A percentile compares a stretch with the other conserved stretches of the same genome.
phyloP scores from a whole-genome alignment of 2,113 vertebrate genomes.

The Ceratotherium simum region DNA sequence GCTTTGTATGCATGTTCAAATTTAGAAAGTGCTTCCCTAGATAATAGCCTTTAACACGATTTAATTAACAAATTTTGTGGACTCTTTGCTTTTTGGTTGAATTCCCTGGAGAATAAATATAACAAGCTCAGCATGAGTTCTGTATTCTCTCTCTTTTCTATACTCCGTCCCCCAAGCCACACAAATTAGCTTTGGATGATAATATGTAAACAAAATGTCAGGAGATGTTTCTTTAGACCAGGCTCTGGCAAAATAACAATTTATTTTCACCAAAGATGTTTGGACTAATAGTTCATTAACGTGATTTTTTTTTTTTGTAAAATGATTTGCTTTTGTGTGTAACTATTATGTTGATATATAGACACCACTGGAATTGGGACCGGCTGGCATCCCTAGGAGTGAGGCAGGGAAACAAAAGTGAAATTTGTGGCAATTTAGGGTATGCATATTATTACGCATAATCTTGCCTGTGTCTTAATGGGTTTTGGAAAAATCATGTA shows the following conservation, averaged over 20 bases:
- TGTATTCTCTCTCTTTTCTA: background rate
- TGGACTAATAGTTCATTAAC: background rate
- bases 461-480: background rate
- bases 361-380: background rate
- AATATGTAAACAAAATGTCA: background rate
- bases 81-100: background rate
- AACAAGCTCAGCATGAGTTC: background rate
- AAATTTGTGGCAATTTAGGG: background rate
- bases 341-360: background rate
- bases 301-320: background rate
- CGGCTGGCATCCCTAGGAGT: background rate
- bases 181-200: background rate
- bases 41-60: background rate
- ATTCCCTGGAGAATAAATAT: background rate
- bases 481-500: background rate
- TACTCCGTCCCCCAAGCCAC: rapidly evolving
- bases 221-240: background rate
- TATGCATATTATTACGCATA: background rate
- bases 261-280: background rate
- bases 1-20: background rate
- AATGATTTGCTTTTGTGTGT: background rate
- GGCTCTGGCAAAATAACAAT: background rate
- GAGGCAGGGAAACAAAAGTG: background rate
- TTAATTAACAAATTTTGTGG: background rate
- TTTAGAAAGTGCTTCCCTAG: background rate